Base-by-base conservation (phyloP, 2,888 invertebrate species). In the Hypolimnas misippus region DNA sequence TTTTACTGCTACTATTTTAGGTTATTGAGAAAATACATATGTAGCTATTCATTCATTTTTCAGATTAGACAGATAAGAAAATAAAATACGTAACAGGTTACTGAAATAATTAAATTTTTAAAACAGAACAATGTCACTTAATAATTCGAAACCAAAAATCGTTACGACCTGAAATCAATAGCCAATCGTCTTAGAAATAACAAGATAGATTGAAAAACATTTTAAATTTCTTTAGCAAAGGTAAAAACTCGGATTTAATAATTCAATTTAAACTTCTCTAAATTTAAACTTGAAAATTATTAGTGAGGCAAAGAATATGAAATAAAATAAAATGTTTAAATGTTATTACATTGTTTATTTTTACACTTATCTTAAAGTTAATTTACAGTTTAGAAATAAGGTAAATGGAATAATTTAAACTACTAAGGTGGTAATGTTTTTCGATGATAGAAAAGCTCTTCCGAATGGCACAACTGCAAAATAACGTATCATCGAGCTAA, bases 401-500 rank as follows among this genome's bases (percentile, higher is more conserved):
- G 42, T 17, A 17, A 10, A 17, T 10, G 16, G 16, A 19, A 42
- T 42, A 42, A 19, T 42, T 16, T 17, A 42, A 42, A 51, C 38
- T 62, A 62, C 8, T 4, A 55, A 56, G 56, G 49, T 57, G 57
- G 57, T 57, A 57, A 35, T 50, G 42, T n/a, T n/a, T 42, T 17
- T 42, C 42, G 42, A 42, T 42, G 42, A 42, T 42, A 42, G 17
- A 54, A 63, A 63, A 58, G 51, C 54, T 31, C 51, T 53, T 54
- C 58, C 46, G 51, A 51, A 63, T 63, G 63, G 63, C 63, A 63
- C 63, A 38, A 35, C 38, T 50, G 55, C 29, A 59, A 46, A 49
- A 35, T 54, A 61, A n/a, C n/a, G n/a, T 54, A 61, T 55, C 42
- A 42, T 42, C 42, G 42, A 10, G 10, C 17, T 16, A 16, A 16